These are phyloP conservation scores for Discoglossus pictus DNA, from an alignment of 2,797 vertebrate genomes.

Conservation along the genomic window DNA sequence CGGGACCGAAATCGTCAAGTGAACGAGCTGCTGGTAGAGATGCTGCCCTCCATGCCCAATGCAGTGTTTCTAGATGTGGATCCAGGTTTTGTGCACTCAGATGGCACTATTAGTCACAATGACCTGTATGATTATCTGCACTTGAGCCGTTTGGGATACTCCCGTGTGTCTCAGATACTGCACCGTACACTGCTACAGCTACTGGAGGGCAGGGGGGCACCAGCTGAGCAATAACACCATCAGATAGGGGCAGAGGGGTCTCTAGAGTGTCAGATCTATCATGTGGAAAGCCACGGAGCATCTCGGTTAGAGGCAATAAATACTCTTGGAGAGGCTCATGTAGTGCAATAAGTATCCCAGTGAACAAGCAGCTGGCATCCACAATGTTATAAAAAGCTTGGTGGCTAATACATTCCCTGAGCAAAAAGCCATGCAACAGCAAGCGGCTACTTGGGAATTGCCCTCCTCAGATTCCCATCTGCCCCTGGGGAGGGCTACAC, in stretches of 20 bases:
- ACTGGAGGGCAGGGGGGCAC: conserved; percentile 61
- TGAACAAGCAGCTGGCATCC: no score
- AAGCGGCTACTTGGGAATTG: not conserved
- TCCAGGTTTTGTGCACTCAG: conserved; percentile 83
- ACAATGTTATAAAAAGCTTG: no score
- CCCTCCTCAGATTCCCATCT: not conserved
- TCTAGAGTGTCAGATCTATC: no score
- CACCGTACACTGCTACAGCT: conserved; percentile 76
- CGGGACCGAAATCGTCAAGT: conserved; percentile 79
- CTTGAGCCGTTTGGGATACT: conserved; percentile 82
- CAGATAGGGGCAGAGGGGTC: not conserved
- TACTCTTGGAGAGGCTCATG: not conserved
- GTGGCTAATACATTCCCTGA: no score
- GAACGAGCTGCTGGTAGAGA: conserved; percentile 76
- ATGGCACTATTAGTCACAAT: conserved; percentile 87
- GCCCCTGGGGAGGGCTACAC: not conserved
- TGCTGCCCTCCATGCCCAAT: conserved; percentile 68
- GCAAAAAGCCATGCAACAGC: not conserved
- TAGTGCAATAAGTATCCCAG: conserved; percentile 2
- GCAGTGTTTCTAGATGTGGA: conserved; percentile 80
- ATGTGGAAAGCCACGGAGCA: not conserved
- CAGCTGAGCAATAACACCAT: not conserved
- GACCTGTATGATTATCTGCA: conserved; percentile 93
- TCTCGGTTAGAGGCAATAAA: not conserved
- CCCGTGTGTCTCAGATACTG: conserved; percentile 80